A percentile compares a stretch with the other conserved stretches of the same genome.
Evolutionary conservation across 2,888 invertebrate species (phyloP).

Genomic region (Panorpa germanica): DNA sequence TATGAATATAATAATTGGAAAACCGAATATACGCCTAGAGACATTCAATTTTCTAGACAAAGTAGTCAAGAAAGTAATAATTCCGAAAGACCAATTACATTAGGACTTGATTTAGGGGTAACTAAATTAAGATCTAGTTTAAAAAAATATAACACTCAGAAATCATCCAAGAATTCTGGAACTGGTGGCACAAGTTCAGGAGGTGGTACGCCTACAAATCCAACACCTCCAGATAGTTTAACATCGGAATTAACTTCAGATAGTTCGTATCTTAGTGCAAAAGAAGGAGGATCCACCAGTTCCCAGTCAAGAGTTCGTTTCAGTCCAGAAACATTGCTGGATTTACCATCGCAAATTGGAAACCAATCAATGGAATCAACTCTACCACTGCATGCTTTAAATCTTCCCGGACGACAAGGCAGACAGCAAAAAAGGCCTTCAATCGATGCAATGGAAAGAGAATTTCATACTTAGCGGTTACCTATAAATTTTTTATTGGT

Average conservation of each 20-base stretch:
- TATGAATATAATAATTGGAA: constrained; percentile 19
- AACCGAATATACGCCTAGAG: too few species aligned
- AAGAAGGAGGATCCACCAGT: constrained; percentile 46
- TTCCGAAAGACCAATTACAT: constrained; percentile 37
- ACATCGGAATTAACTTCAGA: constrained; percentile 71
- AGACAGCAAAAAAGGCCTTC: constrained; percentile 29
- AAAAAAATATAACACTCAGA: constrained; percentile 43
- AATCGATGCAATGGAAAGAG: constrained; percentile 30
- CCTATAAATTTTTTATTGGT: too few species aligned
- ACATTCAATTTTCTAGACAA: constrained; percentile 21
- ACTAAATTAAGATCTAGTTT: constrained; percentile 60
- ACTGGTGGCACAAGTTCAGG: constrained; percentile 37
- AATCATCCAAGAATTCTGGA: constrained; percentile 29
- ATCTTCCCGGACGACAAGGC: constrained; percentile 24
- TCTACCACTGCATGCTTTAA: constrained; percentile 29
- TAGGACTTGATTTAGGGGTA: constrained; percentile 44
- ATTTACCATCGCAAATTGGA: constrained; percentile 27
- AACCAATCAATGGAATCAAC: constrained; percentile 32
- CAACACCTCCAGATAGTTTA: constrained; percentile 69
- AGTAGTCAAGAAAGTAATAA: constrained; percentile 27
- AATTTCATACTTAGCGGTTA: too few species aligned
- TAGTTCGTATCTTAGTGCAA: constrained; percentile 73
- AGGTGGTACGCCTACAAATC: constrained; percentile 59
- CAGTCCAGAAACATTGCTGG: constrained; percentile 55
- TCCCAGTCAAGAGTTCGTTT: constrained; percentile 57